Percentiles rank a stretch among this genome's conserved stretches.
phyloP scores from a whole-genome alignment of 2,888 invertebrate species.

The Andrena haemorrhoa region DNA sequence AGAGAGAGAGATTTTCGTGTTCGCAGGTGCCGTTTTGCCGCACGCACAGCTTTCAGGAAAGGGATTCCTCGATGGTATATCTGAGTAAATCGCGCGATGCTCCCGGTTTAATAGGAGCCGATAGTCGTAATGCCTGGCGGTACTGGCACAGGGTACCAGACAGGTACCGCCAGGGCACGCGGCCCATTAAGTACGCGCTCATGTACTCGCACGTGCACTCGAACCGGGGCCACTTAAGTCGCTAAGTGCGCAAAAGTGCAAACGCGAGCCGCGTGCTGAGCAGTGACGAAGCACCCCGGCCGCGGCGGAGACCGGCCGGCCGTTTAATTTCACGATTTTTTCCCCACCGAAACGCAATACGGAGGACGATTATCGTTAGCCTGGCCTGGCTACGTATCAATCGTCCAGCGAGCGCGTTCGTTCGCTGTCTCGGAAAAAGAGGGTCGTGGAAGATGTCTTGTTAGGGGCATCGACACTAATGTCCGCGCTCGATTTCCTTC shows the following conservation, averaged over 20 bases:
- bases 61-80: conserved; percentile 14
- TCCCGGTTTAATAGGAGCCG: conserved; percentile 55
- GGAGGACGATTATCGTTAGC: conserved; percentile 36
- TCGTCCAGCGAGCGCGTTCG: neutral
- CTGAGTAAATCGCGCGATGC: conserved; percentile 52
- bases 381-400: conserved; percentile 13
- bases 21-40: conserved; percentile 42
- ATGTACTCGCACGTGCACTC: conserved; percentile 38
- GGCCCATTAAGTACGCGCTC: conserved; percentile 53
- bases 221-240: conserved; percentile 37
- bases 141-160: conserved; percentile 29
- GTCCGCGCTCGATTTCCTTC: no score
- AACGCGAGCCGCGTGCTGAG: conserved; percentile 13
- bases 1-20: conserved; percentile 14
- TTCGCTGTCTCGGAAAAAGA: neutral
- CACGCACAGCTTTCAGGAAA: conserved; percentile 39
- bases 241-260: conserved; percentile 51
- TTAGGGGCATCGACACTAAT: neutral
- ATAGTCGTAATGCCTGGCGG: conserved; percentile 53
- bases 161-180: conserved; percentile 50
- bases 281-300: conserved; percentile 44
- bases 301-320: neutral
- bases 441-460: conserved; percentile 3
- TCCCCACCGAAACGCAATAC: conserved; percentile 18
- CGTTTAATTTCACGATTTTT: conserved; percentile 47